Evolutionary conservation across 92 coral and sea anemone genomes (phyloP).

Genomic region (Bergia puertoricense): DNA sequence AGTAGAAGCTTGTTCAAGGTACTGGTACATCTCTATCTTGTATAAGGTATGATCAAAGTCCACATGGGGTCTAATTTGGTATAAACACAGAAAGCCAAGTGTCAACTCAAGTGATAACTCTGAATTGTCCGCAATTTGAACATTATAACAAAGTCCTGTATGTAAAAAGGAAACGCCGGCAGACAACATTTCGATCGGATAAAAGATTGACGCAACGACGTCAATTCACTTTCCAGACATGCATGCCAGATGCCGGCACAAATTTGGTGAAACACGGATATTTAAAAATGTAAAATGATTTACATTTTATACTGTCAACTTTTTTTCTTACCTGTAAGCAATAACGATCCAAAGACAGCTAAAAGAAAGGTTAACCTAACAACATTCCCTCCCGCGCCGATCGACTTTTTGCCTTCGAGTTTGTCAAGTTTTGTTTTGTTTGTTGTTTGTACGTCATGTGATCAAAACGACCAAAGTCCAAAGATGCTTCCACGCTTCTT

Average conservation of each 20-base stretch:
- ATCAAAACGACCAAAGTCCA: neutral
- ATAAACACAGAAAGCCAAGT: too few relatives aligned
- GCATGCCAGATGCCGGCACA: too few relatives aligned
- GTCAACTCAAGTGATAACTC: too few relatives aligned
- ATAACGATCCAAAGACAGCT: neutral
- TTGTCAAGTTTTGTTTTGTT: neutral
- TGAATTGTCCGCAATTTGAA: too few relatives aligned
- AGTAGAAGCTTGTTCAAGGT: neutral
- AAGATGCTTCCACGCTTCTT: neutral
- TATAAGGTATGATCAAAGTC: neutral
- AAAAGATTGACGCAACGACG: too few relatives aligned
- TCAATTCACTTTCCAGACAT: too few relatives aligned
- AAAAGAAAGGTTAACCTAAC: neutral
- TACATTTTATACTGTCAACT: neutral
- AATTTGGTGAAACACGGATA: too few relatives aligned
- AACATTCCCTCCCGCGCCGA: neutral
- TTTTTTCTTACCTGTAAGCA: neutral
- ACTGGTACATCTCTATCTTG: too few relatives aligned
- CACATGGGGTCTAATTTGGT: neutral
- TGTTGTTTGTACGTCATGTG: conserved; percentile 15
- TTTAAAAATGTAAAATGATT: too few relatives aligned
- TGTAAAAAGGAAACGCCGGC: neutral
- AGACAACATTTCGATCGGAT: neutral
- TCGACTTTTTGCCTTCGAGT: neutral
- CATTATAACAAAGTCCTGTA: neutral